phyloP scores from a whole-genome alignment of 1,140 invertebrate genomes.

The Drosophila aff. region DNA sequence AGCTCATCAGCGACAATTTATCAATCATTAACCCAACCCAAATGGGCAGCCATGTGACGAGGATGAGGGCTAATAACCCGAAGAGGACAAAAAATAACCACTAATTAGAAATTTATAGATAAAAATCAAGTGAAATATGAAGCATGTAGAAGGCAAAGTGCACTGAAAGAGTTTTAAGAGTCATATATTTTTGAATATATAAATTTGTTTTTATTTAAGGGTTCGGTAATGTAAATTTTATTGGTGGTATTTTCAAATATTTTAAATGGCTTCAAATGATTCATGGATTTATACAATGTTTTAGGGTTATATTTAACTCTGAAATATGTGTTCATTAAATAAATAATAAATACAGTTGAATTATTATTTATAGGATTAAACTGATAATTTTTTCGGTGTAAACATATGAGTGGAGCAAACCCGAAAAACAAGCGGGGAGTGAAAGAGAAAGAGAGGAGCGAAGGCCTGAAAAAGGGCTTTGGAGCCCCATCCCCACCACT shows the following conservation, averaged over 20 bases:
- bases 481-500: not conserved
- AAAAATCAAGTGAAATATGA: conserved; percentile 46
- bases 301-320: too few species aligned
- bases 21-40: conserved; percentile 54
- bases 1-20: conserved; percentile 46
- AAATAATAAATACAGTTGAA: too few species aligned
- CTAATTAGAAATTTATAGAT: conserved; percentile 73
- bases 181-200: not conserved
- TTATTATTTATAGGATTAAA: not conserved
- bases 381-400: not conserved
- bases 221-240: too few species aligned
- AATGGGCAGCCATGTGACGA: conserved; percentile 41
- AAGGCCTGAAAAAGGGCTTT: conserved; percentile 34
- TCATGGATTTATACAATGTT: too few species aligned
- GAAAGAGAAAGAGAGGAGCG: conserved; percentile 1
- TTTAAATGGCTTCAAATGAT: not conserved
- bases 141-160: not conserved
- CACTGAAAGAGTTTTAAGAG: not conserved
- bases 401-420: conserved; percentile 18
- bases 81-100: conserved; percentile 28
- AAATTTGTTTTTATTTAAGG: too few species aligned
- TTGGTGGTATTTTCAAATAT: too few species aligned
- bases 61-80: conserved; percentile 17
- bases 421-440: conserved; percentile 8
- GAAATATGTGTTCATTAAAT: too few species aligned